A percentile compares a stretch with the other conserved stretches of the same genome.
These are phyloP conservation scores for Dendroctonus valens DNA, from an alignment of 1,140 invertebrate species.

Conservation along the genomic window DNA sequence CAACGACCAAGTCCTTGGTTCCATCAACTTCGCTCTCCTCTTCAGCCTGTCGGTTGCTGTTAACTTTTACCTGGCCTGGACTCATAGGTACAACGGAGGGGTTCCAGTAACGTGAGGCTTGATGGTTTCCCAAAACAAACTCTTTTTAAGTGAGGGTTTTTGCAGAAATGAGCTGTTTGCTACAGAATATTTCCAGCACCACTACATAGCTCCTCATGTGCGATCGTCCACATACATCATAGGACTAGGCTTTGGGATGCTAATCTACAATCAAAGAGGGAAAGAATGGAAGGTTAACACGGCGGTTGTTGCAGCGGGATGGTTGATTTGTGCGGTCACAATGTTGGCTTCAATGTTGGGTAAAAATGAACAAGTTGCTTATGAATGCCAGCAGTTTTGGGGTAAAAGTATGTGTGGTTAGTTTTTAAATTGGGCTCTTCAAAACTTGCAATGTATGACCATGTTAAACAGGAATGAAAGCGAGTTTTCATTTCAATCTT, in stretches of 20 bases:
- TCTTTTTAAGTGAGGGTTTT: not conserved
- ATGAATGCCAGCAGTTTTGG: too few relatives aligned
- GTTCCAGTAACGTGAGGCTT: conserved; percentile 38
- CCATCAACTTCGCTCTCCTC: conserved; percentile 28
- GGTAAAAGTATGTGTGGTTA: too few relatives aligned
- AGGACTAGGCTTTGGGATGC: conserved; percentile 38
- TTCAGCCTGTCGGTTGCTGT: conserved; percentile 35
- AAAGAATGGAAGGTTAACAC: conserved; percentile 20
- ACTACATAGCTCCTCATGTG: conserved; percentile 40
- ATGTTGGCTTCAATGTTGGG: conserved; percentile 32
- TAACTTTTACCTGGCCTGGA: conserved; percentile 42
- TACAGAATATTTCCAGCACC: conserved; percentile 37
- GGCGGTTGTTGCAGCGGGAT: conserved; percentile 24
- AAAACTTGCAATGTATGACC: too few relatives aligned
- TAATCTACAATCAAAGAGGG: conserved; percentile 32
- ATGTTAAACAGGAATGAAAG: too few relatives aligned
- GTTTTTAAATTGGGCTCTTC: too few relatives aligned
- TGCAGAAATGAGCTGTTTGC: conserved; percentile 30
- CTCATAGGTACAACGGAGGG: conserved; percentile 40
- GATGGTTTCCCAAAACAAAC: not conserved
- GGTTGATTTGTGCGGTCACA: conserved; percentile 28
- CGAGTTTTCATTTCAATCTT: too few relatives aligned
- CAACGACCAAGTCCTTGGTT: conserved; percentile 38
- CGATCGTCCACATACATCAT: conserved; percentile 39
- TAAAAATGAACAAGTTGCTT: conserved; percentile 2